A percentile compares a stretch with the other conserved stretches of the same genome.
Conservation (phyloP, 30 jellyfish, hydroid and myxozoan species). For the Phacellophora camtschatica region DNA sequence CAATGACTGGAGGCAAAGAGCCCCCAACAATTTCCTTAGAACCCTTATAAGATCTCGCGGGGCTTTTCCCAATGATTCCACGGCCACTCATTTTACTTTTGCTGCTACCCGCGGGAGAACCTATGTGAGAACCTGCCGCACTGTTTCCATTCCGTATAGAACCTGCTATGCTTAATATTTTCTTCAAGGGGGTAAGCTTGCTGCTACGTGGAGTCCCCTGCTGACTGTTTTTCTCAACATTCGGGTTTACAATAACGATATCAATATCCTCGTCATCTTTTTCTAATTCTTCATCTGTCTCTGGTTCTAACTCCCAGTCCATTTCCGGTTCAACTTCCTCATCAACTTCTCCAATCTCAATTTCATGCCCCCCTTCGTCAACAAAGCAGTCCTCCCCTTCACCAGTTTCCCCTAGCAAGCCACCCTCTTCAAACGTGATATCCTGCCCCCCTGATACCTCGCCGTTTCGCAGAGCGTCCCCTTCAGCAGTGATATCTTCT, state of each 20-base stretch:
- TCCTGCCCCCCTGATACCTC: neutral
- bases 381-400: neutral
- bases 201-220: conserved; percentile 7
- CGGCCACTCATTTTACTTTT: neutral
- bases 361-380: too few species aligned
- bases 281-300: conserved; percentile 41
- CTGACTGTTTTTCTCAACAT: neutral
- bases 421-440: conserved; percentile 1
- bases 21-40: neutral
- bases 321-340: neutral
- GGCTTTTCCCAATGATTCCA: conserved; percentile 2
- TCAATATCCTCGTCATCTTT: neutral
- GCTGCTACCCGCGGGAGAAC: conserved; percentile 7
- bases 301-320: conserved; percentile 26
- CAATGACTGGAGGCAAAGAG: neutral
- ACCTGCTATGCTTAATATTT: conserved; percentile 25
- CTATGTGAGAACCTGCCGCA: neutral
- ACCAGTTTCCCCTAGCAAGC: neutral
- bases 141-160: conserved; percentile 30
- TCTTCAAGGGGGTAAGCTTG: conserved; percentile 37
- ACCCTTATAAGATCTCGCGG: neutral
- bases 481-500: neutral
- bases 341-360: too few species aligned
- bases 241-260: conserved; percentile 13
- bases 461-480: neutral